Conservation (phyloP, 2,888 invertebrate genomes). For the Cerastis rubricosa region DNA sequence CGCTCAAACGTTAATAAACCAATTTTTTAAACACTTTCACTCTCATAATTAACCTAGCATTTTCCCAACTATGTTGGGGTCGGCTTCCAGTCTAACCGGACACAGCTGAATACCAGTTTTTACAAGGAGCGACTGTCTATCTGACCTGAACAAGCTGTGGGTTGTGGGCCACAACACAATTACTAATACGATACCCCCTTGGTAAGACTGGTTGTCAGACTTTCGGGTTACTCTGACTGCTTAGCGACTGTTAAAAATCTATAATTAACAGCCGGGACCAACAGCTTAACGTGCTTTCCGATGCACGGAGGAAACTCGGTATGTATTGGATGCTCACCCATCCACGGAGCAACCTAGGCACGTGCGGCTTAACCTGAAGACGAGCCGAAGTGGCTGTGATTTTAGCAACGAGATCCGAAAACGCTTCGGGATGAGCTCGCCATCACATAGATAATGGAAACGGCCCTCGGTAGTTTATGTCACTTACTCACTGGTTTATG, state of each 20-base stretch:
- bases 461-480: neutral
- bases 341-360: neutral
- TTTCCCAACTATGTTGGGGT: too few relatives aligned
- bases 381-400: neutral
- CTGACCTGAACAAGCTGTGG: neutral
- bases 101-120: neutral
- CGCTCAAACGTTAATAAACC: neutral
- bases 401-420: neutral
- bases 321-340: neutral
- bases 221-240: neutral
- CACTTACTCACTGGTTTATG: neutral
- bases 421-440: neutral
- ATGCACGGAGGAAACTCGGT: too few relatives aligned
- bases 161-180: neutral
- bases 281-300: too few relatives aligned
- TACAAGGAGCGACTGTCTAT: neutral
- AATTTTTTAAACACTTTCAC: slow-evolving; percentile 1
- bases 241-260: neutral
- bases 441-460: too few relatives aligned
- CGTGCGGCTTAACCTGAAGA: neutral
- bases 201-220: neutral
- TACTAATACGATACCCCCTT: neutral
- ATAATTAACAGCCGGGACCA: neutral
- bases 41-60: too few relatives aligned
- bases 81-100: neutral